phyloP scores from a whole-genome alignment of 2,888 invertebrate species.

The Pristionchus entomophagus region DNA sequence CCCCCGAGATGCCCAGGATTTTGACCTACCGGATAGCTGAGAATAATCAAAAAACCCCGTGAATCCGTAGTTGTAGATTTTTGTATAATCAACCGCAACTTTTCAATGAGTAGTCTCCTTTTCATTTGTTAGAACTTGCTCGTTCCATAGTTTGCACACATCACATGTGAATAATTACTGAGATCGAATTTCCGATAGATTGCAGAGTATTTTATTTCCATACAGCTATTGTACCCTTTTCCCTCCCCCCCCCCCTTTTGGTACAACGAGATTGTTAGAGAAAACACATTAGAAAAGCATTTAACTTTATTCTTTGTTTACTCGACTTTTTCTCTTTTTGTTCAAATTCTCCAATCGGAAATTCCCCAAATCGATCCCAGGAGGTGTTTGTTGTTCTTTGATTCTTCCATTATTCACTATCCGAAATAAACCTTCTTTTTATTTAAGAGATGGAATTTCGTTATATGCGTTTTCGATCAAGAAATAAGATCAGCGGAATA shows the following conservation, averaged over 20 bases:
- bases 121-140: not conserved
- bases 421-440: not conserved
- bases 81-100: not conserved
- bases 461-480: no score
- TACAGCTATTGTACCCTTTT: conserved; percentile 4
- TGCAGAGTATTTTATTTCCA: not conserved
- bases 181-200: not conserved
- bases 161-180: not conserved
- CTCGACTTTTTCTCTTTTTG: not conserved
- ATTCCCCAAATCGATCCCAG: conserved; percentile 25
- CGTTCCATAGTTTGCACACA: not conserved
- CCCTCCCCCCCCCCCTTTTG: not conserved
- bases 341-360: not conserved
- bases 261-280: conserved; percentile 25
- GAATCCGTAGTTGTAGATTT: conserved; percentile 7
- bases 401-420: conserved; percentile 1
- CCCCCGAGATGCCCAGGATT: not conserved
- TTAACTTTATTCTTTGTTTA: conserved; percentile 16
- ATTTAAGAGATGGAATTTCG: not conserved
- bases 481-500: not conserved
- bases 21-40: not conserved
- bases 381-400: conserved; percentile 5
- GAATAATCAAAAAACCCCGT: conserved; percentile 27
- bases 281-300: not conserved
- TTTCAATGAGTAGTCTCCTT: not conserved